Percentiles rank a stretch among this genome's conserved stretches.
Conservation (phyloP, 2,113 vertebrate genomes). For the pig (Sus scrofa) region T2T-Sscrofa CM000830.6:78268501-78269000, state of each 20-base stretch:
- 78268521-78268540: too few relatives aligned
- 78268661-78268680: not conserved
- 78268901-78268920: not conserved
- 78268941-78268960: not conserved
- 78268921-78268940: not conserved
- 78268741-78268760: not conserved
- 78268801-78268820: not conserved
- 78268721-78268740: accelerated
- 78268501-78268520: too few relatives aligned
- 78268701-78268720: not conserved
- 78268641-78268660: too few relatives aligned
- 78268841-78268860: not conserved
- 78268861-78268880: not conserved
- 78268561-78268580: too few relatives aligned
- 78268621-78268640: too few relatives aligned
- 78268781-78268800: not conserved
- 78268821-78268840: not conserved
- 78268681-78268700: not conserved
- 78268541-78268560: too few relatives aligned
- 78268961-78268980: not conserved
- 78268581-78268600: too few relatives aligned
- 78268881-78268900: not conserved
- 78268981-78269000: not conserved
- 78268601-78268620: too few relatives aligned
- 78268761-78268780: not conserved